Percentiles rank a stretch among this genome's conserved stretches.
phyloP scores from a whole-genome alignment of 2,113 vertebrate species.

The Dolichotis patagonum region DNA sequence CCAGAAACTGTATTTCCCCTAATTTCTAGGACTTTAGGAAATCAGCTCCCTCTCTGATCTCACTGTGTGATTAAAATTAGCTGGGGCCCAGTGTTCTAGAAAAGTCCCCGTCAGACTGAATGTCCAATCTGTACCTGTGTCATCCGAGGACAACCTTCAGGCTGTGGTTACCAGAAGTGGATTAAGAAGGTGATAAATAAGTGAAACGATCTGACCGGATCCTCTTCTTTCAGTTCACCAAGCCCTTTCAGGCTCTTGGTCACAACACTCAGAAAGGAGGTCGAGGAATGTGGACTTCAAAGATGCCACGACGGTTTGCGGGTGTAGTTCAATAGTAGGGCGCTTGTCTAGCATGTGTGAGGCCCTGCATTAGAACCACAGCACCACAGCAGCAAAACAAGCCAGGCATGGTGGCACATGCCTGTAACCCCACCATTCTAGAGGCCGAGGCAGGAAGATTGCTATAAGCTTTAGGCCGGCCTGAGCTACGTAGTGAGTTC shows the following conservation, averaged over 20 bases:
- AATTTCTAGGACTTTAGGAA: conserved; percentile 71
- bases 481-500: neutral
- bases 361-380: neutral
- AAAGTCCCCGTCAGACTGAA: neutral
- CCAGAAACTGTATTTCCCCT: conserved; percentile 60
- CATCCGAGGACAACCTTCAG: conserved; percentile 10
- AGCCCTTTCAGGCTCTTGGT: neutral
- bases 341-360: neutral
- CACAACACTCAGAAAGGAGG: neutral
- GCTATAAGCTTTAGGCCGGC: neutral
- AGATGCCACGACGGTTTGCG: neutral
- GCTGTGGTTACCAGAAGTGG: neutral
- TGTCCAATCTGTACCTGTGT: neutral
- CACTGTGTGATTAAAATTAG: conserved; percentile 55
- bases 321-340: neutral
- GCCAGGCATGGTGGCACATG: neutral
- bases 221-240: neutral
- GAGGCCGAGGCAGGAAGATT: neutral
- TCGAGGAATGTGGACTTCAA: neutral
- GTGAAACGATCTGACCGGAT: neutral
- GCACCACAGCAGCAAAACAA: neutral
- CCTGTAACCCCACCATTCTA: neutral
- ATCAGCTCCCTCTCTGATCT: conserved; percentile 60
- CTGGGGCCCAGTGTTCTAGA: conserved; percentile 20
- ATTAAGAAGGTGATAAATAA: conserved; percentile 21